These are phyloP conservation scores for Meloe dianella DNA, from an alignment of 2,888 invertebrate species.

Conservation along the genomic window DNA sequence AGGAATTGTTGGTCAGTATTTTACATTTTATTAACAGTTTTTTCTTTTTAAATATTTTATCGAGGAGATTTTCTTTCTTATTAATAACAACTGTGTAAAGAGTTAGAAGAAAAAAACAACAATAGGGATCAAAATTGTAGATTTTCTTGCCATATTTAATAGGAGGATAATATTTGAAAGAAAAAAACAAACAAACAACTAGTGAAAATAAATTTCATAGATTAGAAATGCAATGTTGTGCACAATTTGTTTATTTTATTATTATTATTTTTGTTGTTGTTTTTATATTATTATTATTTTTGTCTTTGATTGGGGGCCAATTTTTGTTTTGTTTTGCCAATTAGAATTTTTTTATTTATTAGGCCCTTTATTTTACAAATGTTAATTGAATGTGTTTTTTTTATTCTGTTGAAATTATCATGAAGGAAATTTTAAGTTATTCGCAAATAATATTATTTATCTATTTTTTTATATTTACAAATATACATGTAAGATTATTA, in stretches of 20 bases:
- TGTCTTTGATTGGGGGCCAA: neutral
- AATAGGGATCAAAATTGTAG: slow-evolving; percentile 45
- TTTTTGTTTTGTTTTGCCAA: neutral
- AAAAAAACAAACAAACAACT: too few relatives aligned
- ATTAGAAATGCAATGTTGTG: slow-evolving; percentile 48
- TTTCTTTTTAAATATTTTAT: neutral
- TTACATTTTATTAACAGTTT: slow-evolving; percentile 35
- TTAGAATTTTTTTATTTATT: slow-evolving; percentile 19
- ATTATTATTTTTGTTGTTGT: slow-evolving; percentile 49
- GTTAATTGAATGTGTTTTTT: neutral
- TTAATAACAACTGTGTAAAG: too few relatives aligned
- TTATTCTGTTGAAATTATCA: neutral
- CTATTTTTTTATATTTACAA: slow-evolving; percentile 1
- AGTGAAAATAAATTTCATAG: slow-evolving; percentile 36
- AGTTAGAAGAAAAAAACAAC: slow-evolving; percentile 28
- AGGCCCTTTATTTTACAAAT: neutral
- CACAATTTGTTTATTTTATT: slow-evolving; percentile 53
- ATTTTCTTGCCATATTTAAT: slow-evolving; percentile 42
- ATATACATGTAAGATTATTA: neutral
- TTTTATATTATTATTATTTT: slow-evolving; percentile 25
- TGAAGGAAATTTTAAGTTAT: slow-evolving; percentile 1
- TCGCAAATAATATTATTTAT: neutral
- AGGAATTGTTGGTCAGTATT: slow-evolving; percentile 53
- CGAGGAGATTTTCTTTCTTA: too few relatives aligned
- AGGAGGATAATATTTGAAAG: neutral